Evolutionary conservation across 2,113 vertebrate species (phyloP).

Genomic region (Rhegmatorhina hoffmannsi): DNA sequence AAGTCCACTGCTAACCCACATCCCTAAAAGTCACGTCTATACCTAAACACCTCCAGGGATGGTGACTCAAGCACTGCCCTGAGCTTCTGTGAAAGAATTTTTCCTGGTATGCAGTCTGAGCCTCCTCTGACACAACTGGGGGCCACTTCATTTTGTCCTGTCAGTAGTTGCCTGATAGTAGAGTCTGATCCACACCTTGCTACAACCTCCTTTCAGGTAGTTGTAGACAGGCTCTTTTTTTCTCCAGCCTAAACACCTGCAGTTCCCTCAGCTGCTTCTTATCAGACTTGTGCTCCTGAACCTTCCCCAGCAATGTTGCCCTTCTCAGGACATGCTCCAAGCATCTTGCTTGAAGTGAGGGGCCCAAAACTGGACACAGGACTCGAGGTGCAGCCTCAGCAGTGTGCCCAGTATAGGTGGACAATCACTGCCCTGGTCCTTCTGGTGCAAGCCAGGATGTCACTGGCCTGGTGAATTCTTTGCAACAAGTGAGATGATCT

Average conservation of each 20-base stretch:
- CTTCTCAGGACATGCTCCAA: not conserved
- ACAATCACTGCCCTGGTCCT: not conserved
- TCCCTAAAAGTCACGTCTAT: not conserved
- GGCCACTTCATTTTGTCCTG: not conserved
- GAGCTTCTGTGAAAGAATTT: not conserved
- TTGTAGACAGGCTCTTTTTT: not conserved
- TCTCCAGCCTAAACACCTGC: not conserved
- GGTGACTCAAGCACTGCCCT: not conserved
- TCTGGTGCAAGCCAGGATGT: not conserved
- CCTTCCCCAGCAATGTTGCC: not conserved
- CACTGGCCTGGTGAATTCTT: not conserved
- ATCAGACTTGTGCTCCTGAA: not conserved
- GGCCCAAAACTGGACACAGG: not conserved
- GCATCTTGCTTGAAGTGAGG: not conserved
- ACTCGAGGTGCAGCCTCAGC: not conserved
- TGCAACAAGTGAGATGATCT: not conserved
- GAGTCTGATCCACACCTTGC: not conserved
- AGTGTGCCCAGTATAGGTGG: not conserved
- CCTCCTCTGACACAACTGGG: not conserved
- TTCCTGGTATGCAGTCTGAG: not conserved
- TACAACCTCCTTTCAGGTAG: not conserved
- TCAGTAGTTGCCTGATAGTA: rapidly evolving
- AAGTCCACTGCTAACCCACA: not conserved
- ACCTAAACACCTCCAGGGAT: not conserved
- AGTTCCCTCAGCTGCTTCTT: not conserved